Base-by-base conservation (phyloP, 2,797 vertebrate species). In the Sebastes oblongus region DNA sequence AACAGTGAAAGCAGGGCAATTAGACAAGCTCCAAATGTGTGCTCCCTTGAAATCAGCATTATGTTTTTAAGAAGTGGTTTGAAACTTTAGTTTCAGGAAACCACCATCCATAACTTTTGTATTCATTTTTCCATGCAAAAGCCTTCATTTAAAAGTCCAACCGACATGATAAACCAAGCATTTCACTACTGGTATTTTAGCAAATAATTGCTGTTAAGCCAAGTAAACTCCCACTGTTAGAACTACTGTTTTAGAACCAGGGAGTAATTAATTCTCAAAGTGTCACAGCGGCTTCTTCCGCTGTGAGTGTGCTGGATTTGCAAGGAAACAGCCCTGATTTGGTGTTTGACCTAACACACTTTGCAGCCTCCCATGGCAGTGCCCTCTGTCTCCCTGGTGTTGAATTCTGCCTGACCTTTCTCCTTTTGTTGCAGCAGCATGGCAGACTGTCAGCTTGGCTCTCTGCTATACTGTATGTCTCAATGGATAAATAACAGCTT, bases 181-280 rank as follows among this genome's bases (percentile, higher is more conserved):
- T 86, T 89, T 25, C 62, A 29, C 71, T 3, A 9, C 42, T 67
- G 54, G 16, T 78, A 66, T 88, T 89, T 84, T 59, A 80, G 73
- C 75, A 86, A 83, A 88, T 91, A 89, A 90, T 88, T 90, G 86
- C 85, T 64, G 81, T 72, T 85, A 75, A 86, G 81, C 66, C 62
- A 69, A 89, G 78, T 83, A 76, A 88, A 69, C 50, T 65, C 22
- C 27, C 59, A 25, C 29, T 46, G 69, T 66, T 75, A 78, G 9
- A 80, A 60, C 66, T 13, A 30, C 75, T 42, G 64, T 82, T 75
- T 80, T 32, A 81, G 64, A 84, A 73, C 56, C 29, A 25, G 29
- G 12, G 71, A 83, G 72, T 90, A 89, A 92, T 93, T 93, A 82
- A 76, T 69, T 86, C 81, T 88, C 69, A 61, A n/a, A 74, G 72